Conservation (phyloP, 2,797 vertebrate genomes). For the Gambusia yucatana region DNA sequence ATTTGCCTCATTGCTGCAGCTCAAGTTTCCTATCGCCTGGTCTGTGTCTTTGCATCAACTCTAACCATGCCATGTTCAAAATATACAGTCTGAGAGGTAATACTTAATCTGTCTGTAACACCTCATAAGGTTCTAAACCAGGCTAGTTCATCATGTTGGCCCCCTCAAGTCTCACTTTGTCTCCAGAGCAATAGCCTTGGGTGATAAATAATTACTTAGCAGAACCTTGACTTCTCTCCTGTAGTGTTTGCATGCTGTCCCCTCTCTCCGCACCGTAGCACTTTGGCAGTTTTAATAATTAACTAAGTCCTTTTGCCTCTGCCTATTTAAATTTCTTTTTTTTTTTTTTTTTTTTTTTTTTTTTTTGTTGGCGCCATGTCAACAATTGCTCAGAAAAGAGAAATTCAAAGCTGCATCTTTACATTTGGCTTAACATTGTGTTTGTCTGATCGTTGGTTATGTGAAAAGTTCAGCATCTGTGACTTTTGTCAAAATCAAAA, state of each 20-base stretch:
- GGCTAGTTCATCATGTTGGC: conserved; percentile 37
- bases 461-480: not conserved
- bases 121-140: conserved; percentile 37
- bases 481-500: not conserved
- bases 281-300: conserved; percentile 76
- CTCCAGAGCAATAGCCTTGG: conserved; percentile 44
- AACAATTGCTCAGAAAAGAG: conserved; percentile 5
- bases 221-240: conserved; percentile 63
- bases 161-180: conserved; percentile 40
- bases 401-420: not conserved
- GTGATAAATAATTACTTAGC: conserved; percentile 81
- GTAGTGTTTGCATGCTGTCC: conserved; percentile 70
- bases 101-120: conserved; percentile 42
- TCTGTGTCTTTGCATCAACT: conserved; percentile 29
- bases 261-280: conserved; percentile 61
- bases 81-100: conserved; percentile 38
- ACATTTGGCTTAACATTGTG: not conserved
- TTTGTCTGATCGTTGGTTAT: conserved; percentile 11
- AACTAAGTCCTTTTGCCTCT: conserved; percentile 59
- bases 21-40: conserved; percentile 31
- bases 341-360: not conserved
- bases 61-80: conserved; percentile 23
- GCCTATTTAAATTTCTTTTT: conserved; percentile 36
- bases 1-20: conserved; percentile 2
- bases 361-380: conserved; percentile 23